A percentile compares a stretch with the other conserved stretches of the same genome.
Conservation (phyloP, 2,797 vertebrate genomes). For the Otolemur crassicaudatus region DNA sequence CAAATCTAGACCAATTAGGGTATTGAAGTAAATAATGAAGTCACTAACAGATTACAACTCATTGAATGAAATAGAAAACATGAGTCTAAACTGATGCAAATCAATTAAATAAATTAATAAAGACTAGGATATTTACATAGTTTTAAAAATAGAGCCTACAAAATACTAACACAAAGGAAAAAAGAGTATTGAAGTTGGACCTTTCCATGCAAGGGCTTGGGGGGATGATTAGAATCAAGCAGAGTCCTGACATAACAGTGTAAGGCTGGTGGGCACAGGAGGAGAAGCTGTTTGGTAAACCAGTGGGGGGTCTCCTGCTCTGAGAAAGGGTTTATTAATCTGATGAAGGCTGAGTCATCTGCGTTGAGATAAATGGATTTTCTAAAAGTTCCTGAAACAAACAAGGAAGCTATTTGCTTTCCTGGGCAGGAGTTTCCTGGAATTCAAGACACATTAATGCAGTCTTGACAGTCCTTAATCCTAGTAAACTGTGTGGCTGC, state of each 20-base stretch:
- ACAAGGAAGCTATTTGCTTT: not conserved
- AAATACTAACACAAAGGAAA: not conserved
- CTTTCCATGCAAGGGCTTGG: not conserved
- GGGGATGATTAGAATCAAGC: not conserved
- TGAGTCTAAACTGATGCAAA: not conserved
- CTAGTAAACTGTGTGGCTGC: not conserved
- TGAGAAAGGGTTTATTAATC: not conserved
- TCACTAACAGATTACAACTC: not conserved
- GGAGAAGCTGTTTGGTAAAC: not conserved
- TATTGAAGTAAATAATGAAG: constrained; percentile 3
- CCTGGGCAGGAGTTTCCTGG: not conserved
- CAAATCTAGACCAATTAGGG: not conserved
- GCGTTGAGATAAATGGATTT: not conserved
- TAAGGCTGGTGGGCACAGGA: not conserved
- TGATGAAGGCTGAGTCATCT: not conserved
- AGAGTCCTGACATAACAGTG: not conserved
- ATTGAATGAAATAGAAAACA: constrained; percentile 8
- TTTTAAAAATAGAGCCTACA: not conserved
- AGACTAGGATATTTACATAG: not conserved
- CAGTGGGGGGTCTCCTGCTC: not conserved
- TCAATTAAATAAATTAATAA: not conserved
- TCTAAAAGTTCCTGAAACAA: constrained; percentile 10
- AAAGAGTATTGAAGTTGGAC: not conserved
- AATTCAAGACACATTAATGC: not conserved
- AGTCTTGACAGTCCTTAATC: not conserved